phyloP scores from a whole-genome alignment of 2,888 invertebrate species.

The Agrypnus murinus region DNA sequence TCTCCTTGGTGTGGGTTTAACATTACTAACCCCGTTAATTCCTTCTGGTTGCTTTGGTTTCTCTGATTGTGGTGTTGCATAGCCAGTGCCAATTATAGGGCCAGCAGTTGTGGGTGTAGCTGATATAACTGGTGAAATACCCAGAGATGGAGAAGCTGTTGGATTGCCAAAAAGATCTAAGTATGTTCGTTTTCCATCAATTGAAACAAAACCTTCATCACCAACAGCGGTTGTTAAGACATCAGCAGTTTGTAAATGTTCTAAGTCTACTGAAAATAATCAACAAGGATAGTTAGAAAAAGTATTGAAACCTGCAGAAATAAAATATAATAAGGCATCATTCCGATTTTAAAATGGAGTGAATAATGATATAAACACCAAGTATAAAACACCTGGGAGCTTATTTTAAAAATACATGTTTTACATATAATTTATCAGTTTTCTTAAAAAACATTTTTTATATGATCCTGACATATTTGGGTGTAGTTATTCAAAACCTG shows the following conservation, averaged over 20 bases:
- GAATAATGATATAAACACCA: no score
- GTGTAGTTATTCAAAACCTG: no score
- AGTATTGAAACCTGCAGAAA: no score
- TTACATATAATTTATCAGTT: no score
- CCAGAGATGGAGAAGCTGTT: constrained; percentile 68
- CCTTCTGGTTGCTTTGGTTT: constrained; percentile 62
- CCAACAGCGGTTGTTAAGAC: constrained; percentile 88
- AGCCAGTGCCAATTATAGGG: constrained; percentile 77
- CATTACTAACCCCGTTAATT: constrained; percentile 62
- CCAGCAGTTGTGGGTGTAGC: constrained; percentile 67
- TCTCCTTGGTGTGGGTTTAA: constrained; percentile 71
- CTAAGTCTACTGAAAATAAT: constrained; percentile 79
- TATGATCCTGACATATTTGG: no score
- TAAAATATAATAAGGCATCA: no score
- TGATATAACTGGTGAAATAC: constrained; percentile 62
- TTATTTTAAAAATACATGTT: no score
- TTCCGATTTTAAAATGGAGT: no score
- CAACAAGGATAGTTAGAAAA: no score
- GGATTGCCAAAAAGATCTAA: constrained; percentile 86
- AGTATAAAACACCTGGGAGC: no score
- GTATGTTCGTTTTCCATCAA: constrained; percentile 92
- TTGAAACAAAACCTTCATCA: constrained; percentile 91
- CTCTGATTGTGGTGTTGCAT: constrained; percentile 75
- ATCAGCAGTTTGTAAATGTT: constrained; percentile 75
- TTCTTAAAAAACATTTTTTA: no score